These are phyloP conservation scores for Epinephelus fuscoguttatus DNA, from an alignment of 2,113 vertebrate genomes.

Conservation along the genomic window DNA sequence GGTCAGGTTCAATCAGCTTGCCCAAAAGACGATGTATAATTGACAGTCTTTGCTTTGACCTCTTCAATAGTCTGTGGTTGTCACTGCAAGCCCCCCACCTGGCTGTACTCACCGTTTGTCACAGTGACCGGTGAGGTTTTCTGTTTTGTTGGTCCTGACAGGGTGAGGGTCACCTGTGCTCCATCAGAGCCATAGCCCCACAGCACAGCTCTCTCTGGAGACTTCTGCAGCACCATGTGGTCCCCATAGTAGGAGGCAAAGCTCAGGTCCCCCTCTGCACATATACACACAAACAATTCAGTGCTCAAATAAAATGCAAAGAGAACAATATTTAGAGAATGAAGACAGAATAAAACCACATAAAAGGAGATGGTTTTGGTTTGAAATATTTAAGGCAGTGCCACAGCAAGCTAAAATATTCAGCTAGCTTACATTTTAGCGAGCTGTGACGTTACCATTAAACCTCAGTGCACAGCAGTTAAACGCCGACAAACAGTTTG, in stretches of 20 bases:
- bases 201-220: constrained; percentile 86
- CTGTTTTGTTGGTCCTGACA: constrained; percentile 52
- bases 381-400: neutral
- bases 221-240: constrained; percentile 93
- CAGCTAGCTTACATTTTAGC: no score
- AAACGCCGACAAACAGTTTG: neutral
- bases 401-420: no score
- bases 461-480: neutral
- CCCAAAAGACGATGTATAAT: no score
- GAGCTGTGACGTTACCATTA: no score
- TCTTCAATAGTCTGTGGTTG: neutral
- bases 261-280: constrained; percentile 74
- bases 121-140: constrained; percentile 40
- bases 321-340: no score
- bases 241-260: constrained; percentile 91
- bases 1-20: neutral
- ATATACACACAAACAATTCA: neutral
- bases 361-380: neutral
- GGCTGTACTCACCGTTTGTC: constrained; percentile 62
- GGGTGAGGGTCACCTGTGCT: constrained; percentile 72
- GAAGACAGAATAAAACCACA: no score
- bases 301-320: no score
- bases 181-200: constrained; percentile 87
- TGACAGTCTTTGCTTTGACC: neutral
- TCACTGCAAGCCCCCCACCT: neutral